Evolutionary conservation across 2,113 vertebrate genomes (phyloP), one percentile per base, ranked within the genome.

Genomic region (Strix uralensis): DNA sequence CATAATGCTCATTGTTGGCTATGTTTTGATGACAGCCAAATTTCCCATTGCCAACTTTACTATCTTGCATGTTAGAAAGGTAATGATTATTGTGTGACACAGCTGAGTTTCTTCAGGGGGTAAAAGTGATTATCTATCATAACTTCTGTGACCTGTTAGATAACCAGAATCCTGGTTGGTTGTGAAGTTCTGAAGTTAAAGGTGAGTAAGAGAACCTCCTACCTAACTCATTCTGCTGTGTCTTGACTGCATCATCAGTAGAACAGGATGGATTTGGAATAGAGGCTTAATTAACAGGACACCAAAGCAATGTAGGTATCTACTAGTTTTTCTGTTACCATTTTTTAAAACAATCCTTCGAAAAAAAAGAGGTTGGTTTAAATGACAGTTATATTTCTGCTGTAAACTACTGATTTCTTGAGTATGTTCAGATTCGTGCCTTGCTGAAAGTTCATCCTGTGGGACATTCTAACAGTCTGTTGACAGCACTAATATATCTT

Each of bases 161-260:
- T 81, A 71, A 61, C 14, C 10, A 54, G 11, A 81, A 57, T 62
- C n/a, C 25, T 36, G 7, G 8, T 66, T 2, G 1, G 15, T 46
- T 71, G 8, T 71, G 22, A 78, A 61, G 40, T 77, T 73, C 12
- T 27, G 5, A 90, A 81, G 34, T 86, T 21, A 51, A 25, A 25
- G 0, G 0, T 47, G 8, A 27, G 75, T 72, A 59, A 63, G 40
- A 49, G 42, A 34, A 38, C 26, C 10, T 93, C 58, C 2, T 55
- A 49, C 58, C 2, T 55, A 49, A 42, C 6, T 66, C 13, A 13
- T 63, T 86, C 27, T 67, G 2, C 42, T 66, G 14, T 71, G 19
- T 44, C 30, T 74, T 88, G 46, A 57, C 29, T 81, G 22, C 22
- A 87, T 11, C 32, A 32, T 74, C 9, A 58, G 21, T 54, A 23